phyloP scores from a whole-genome alignment of 2,888 invertebrate species.

The Prosopocoilus inquinatus region DNA sequence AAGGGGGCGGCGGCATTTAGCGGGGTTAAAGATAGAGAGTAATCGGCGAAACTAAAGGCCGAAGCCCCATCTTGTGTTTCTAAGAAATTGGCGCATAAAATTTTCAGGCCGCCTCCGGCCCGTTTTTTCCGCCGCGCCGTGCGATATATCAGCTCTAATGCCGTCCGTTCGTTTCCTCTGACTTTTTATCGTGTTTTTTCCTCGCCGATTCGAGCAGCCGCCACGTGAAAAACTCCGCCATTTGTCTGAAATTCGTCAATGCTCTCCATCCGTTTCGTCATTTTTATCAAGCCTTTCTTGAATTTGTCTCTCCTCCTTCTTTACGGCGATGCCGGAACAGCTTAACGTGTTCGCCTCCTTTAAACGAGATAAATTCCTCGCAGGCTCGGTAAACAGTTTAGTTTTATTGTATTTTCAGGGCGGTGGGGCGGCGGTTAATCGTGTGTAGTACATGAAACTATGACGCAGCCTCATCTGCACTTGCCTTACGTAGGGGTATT shows the following conservation, averaged over 20 bases:
- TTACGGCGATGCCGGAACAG: background rate
- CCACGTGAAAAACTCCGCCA: slow-evolving; percentile 29
- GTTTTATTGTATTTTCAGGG: too few relatives aligned
- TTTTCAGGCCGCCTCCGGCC: slow-evolving; percentile 28
- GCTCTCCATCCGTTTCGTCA: slow-evolving; percentile 21
- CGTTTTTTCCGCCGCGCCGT: slow-evolving; percentile 23
- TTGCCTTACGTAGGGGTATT: too few relatives aligned
- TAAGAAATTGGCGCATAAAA: slow-evolving; percentile 36
- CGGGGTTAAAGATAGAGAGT: slow-evolving; percentile 17
- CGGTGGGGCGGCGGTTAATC: too few relatives aligned
- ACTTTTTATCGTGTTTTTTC: slow-evolving; percentile 31
- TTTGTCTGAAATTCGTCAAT: slow-evolving; percentile 33
- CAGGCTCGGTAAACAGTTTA: too few relatives aligned
- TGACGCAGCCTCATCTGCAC: too few relatives aligned
- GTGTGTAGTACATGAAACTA: too few relatives aligned
- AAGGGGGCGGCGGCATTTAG: background rate
- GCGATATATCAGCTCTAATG: slow-evolving; percentile 32
- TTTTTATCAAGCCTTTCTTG: slow-evolving; percentile 16
- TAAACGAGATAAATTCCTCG: background rate
- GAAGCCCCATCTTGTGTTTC: slow-evolving; percentile 23
- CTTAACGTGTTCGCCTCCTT: background rate
- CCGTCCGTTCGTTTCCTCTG: slow-evolving; percentile 32
- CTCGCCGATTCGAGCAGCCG: slow-evolving; percentile 22
- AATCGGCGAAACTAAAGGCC: slow-evolving; percentile 9
- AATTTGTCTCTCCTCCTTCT: slow-evolving; percentile 6